Conservation (phyloP, 2,113 vertebrate genomes). For the Regulus satrapa region DNA sequence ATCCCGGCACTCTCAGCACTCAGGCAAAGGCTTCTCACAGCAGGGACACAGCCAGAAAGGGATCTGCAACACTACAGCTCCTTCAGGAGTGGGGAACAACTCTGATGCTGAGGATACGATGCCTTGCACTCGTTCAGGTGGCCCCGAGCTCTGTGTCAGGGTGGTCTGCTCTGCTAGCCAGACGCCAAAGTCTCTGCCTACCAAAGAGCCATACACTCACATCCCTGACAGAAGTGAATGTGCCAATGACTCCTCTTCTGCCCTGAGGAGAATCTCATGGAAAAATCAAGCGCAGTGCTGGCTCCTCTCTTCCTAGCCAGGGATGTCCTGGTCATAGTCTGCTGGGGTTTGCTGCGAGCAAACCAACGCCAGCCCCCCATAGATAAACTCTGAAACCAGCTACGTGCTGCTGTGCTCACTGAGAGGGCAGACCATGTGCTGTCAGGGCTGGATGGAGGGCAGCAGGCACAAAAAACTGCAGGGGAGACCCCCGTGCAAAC, state of each 20-base stretch:
- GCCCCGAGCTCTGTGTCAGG: background rate
- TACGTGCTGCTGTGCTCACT: rapidly evolving
- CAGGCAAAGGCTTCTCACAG: background rate
- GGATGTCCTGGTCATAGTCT: background rate
- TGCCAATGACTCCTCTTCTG: background rate
- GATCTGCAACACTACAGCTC: background rate
- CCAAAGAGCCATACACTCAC: background rate
- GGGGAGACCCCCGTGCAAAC: background rate
- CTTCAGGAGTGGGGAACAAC: background rate
- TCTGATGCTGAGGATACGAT: background rate
- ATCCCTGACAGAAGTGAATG: background rate
- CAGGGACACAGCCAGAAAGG: background rate
- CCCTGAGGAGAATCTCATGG: background rate
- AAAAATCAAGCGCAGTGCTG: background rate
- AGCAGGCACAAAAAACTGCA: background rate
- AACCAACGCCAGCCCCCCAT: rapidly evolving
- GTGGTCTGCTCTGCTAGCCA: background rate
- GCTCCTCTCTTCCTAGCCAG: background rate
- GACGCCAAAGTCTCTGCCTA: background rate
- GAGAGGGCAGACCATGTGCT: background rate
- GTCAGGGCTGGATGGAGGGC: background rate
- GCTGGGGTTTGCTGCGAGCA: background rate
- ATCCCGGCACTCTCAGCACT: rapidly evolving
- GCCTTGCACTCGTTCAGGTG: background rate
- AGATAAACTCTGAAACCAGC: background rate